A percentile compares a stretch with the other conserved stretches of the same genome.
Evolutionary conservation across 2,888 invertebrate genomes (phyloP).

Genomic region (Kuschelorhynchus macadamiae): DNA sequence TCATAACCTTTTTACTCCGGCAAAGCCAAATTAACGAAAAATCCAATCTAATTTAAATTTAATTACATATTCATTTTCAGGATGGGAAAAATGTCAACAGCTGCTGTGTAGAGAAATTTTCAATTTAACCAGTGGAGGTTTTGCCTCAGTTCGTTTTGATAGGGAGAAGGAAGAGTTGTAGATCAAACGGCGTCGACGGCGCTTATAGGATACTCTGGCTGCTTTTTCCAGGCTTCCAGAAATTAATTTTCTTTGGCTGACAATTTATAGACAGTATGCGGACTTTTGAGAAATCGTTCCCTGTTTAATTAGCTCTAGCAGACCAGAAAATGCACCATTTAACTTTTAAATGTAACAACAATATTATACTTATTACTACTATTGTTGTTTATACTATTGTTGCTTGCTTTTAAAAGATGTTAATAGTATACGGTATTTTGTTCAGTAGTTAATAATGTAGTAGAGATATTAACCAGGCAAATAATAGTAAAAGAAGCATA

Average conservation of each 20-base stretch:
- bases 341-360: constrained; percentile 3
- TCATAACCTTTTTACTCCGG: constrained; percentile 47
- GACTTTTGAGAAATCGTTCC: constrained; percentile 35
- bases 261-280: constrained; percentile 44
- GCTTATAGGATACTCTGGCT: constrained; percentile 40
- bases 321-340: constrained; percentile 10
- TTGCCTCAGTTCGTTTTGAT: constrained; percentile 54
- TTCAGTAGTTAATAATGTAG: too few relatives aligned
- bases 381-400: too few relatives aligned
- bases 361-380: too few relatives aligned
- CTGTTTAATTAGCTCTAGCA: constrained; percentile 35
- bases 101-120: constrained; percentile 60
- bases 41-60: constrained; percentile 60
- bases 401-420: too few relatives aligned
- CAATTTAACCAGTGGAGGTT: constrained; percentile 58
- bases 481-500: too few relatives aligned
- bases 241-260: constrained; percentile 45
- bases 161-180: constrained; percentile 50
- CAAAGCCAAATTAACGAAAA: constrained; percentile 51
- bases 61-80: constrained; percentile 62
- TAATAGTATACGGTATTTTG: too few relatives aligned
- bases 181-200: constrained; percentile 44
- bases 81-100: constrained; percentile 62
- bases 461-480: too few relatives aligned
- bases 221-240: constrained; percentile 36